Evolutionary conservation across 1,140 invertebrate species (phyloP).

Genomic region (Listronotus oregonensis): DNA sequence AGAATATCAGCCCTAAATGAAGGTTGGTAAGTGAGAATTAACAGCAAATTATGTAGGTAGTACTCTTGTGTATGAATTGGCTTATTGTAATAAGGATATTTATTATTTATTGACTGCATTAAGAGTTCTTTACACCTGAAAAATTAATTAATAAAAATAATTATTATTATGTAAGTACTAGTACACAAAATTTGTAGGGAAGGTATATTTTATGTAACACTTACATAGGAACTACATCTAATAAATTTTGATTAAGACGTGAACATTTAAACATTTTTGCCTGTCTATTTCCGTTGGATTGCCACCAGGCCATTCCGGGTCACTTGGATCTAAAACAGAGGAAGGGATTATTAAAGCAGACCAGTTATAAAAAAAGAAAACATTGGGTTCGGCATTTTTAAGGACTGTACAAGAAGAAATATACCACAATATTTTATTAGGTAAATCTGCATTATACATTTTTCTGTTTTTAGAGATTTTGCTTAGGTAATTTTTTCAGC

Average conservation of each 20-base stretch:
- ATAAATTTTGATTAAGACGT: constrained; percentile 62
- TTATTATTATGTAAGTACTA: too few relatives aligned
- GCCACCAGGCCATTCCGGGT: constrained; percentile 56
- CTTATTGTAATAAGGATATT: constrained; percentile 70
- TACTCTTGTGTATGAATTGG: constrained; percentile 62
- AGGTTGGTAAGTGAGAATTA: constrained; percentile 68
- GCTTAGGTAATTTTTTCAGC: too few relatives aligned
- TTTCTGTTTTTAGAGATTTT: too few relatives aligned
- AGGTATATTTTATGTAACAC: too few relatives aligned
- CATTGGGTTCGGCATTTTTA: too few relatives aligned
- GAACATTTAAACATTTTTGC: constrained; percentile 60
- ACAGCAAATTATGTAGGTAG: constrained; percentile 69
- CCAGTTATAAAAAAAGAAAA: too few relatives aligned
- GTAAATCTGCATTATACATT: too few relatives aligned
- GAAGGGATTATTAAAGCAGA: too few relatives aligned
- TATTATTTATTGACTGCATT: constrained; percentile 58
- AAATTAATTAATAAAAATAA: too few relatives aligned
- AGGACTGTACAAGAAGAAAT: too few relatives aligned
- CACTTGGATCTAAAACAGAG: constrained; percentile 48
- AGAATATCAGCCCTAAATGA: constrained; percentile 64
- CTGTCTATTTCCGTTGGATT: constrained; percentile 56
- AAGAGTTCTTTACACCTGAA: constrained; percentile 63
- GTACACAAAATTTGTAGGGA: too few relatives aligned
- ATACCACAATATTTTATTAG: too few relatives aligned
- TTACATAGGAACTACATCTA: constrained; percentile 69